These are phyloP conservation scores for Drosophila rhopaloa DNA, from an alignment of 1,140 invertebrate species.

Conservation along the genomic window DNA sequence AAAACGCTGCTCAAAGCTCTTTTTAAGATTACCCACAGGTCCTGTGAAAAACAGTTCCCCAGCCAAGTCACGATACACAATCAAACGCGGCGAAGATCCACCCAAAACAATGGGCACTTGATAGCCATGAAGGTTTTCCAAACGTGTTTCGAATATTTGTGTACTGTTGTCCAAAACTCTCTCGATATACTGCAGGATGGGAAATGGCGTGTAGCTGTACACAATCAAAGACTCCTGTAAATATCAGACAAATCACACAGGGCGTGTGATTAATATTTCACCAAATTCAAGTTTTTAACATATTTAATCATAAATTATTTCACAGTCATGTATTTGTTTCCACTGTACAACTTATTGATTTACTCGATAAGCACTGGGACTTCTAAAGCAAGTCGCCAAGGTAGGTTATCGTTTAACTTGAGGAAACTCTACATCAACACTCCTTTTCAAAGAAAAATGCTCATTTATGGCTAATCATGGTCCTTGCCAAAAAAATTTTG, in stretches of 20 bases:
- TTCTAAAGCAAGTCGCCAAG: not conserved
- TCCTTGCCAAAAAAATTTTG: constrained; percentile 16
- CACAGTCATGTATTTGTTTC: not conserved
- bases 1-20: constrained; percentile 48
- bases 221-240: constrained; percentile 49
- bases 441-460: constrained; percentile 18
- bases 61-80: constrained; percentile 34
- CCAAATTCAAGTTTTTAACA: not conserved
- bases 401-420: not conserved
- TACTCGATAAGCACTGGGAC: too few species aligned
- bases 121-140: constrained; percentile 55
- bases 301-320: not conserved
- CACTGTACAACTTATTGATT: not conserved
- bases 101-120: constrained; percentile 46
- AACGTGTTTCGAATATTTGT: constrained; percentile 13
- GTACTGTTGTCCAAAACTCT: constrained; percentile 15
- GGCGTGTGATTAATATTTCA: constrained; percentile 4
- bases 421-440: too few species aligned
- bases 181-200: constrained; percentile 45
- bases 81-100: constrained; percentile 65
- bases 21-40: constrained; percentile 57
- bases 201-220: constrained; percentile 65
- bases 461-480: constrained; percentile 25
- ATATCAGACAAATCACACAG: not conserved
- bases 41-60: constrained; percentile 46